A percentile compares a stretch with the other conserved stretches of the same genome.
phyloP scores from a whole-genome alignment of 2,888 invertebrate species.

The Diploptera punctata region DNA sequence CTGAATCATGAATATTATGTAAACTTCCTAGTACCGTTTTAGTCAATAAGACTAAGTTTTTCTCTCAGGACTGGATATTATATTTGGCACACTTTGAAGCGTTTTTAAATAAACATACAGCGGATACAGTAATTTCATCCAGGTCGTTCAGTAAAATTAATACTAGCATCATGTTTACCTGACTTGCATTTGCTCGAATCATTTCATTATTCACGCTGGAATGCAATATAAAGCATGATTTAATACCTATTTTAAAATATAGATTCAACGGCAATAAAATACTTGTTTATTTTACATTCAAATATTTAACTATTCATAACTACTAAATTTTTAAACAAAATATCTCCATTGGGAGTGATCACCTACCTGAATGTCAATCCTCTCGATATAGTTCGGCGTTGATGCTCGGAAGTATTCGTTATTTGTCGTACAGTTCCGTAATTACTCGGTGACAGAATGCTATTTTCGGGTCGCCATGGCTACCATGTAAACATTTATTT shows the following conservation, averaged over 20 bases:
- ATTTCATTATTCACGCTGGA: not conserved
- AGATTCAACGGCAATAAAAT: not conserved
- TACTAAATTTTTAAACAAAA: constrained; percentile 1
- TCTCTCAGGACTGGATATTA: not conserved
- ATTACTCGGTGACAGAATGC: not conserved
- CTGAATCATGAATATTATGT: not conserved
- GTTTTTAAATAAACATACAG: not conserved
- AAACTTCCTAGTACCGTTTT: not conserved
- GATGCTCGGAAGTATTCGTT: not conserved
- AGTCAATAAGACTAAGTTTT: not conserved
- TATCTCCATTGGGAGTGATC: constrained; percentile 19
- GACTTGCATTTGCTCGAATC: constrained; percentile 14
- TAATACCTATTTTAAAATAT: not conserved
- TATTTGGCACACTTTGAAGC: not conserved
- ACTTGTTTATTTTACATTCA: not conserved
- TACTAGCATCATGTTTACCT: constrained; percentile 22
- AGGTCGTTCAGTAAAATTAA: constrained; percentile 17
- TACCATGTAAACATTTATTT: constrained; percentile 7
- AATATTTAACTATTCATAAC: not conserved
- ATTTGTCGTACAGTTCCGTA: too few species aligned
- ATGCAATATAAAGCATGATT: not conserved
- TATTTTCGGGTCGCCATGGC: not conserved
- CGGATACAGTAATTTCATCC: not conserved
- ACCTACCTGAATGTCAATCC: constrained; percentile 30
- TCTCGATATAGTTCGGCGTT: not conserved